These are phyloP conservation scores for Porites australiensis DNA, from an alignment of 64 coral and sea anemone genomes.

Conservation along the genomic window DNA sequence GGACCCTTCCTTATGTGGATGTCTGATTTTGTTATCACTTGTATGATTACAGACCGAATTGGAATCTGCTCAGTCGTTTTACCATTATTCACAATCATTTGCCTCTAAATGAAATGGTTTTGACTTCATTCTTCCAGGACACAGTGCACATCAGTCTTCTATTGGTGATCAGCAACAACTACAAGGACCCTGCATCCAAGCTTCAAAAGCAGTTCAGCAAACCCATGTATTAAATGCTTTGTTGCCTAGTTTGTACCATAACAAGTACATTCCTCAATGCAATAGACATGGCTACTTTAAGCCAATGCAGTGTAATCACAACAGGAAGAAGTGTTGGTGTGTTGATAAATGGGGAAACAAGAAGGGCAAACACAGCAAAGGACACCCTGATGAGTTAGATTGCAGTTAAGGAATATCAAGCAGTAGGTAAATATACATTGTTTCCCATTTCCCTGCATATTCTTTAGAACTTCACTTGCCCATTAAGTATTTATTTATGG, in stretches of 20 bases:
- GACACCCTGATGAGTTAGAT: background rate
- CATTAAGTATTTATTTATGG: no score
- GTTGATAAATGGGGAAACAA: conserved; percentile 22
- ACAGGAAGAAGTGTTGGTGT: conserved; percentile 48
- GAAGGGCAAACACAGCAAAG: background rate
- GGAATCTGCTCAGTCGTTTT: no score
- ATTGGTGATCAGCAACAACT: background rate
- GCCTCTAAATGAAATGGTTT: background rate
- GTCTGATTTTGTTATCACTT: no score
- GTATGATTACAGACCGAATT: no score
- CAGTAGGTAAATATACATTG: background rate
- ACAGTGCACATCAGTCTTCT: background rate
- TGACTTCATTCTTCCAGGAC: background rate
- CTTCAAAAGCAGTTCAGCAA: background rate
- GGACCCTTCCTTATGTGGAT: no score
- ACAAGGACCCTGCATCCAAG: background rate
- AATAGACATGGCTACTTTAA: conserved; percentile 21
- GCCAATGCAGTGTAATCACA: conserved; percentile 29
- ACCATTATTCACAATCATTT: no score
- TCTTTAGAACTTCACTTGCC: no score
- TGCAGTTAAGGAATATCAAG: background rate
- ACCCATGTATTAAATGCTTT: background rate
- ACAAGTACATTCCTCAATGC: conserved; percentile 15
- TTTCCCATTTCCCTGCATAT: background rate
- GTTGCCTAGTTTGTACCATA: background rate